Evolutionary conservation across 2,888 invertebrate genomes (phyloP), one percentile per base, ranked within the genome.

Genomic region (Mesopsocus fuscifrons): DNA sequence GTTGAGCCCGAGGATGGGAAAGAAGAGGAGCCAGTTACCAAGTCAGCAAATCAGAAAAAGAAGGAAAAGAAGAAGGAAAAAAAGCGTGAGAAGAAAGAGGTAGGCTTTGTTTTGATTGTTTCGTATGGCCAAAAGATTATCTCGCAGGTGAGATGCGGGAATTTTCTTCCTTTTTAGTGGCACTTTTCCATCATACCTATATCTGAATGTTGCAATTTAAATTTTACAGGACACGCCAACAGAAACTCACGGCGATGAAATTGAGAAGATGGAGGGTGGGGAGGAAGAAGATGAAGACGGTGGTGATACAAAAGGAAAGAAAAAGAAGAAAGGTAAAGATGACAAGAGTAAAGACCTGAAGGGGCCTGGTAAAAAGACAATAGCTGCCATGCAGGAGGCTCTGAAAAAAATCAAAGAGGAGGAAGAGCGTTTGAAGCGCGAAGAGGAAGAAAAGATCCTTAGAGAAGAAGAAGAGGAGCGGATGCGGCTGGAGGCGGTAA

Each of bases 341-440:
- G 55, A 58, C 26, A 55, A 57, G 11, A 53, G 57, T 16, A 53
- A 57, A 20, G 55, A 56, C 54, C 63, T 57, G 34, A 65, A 65
- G 55, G 83, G 85, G 13, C 83, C 87, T 43, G 80, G 82, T 11
- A 85, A 83, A 53, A 82, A 83, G 55, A 75, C 82, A 46, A 77
- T 92, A 49, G 83, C 82, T 46, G 85, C 87, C 18, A 89, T 91
- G 84, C 87, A 89, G 62, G 89, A 89, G 60, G 79, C 83, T 15
- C 66, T 88, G n/a, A 81, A 79, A 54, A 84, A 84, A 56, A 68
- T 80, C 2, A 82, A 82, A 56, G 91, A 91, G 59, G 88, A 91
- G 52, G 88, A 92, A 58, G 92, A 92, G 57, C 69, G 76, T 34
- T 55, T 67, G 15, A 58, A 71, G 47, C 66, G 64, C 38, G 79